Evolutionary conservation across 1,140 invertebrate genomes (phyloP).

Genomic region (Procambarus virginalis): DNA sequence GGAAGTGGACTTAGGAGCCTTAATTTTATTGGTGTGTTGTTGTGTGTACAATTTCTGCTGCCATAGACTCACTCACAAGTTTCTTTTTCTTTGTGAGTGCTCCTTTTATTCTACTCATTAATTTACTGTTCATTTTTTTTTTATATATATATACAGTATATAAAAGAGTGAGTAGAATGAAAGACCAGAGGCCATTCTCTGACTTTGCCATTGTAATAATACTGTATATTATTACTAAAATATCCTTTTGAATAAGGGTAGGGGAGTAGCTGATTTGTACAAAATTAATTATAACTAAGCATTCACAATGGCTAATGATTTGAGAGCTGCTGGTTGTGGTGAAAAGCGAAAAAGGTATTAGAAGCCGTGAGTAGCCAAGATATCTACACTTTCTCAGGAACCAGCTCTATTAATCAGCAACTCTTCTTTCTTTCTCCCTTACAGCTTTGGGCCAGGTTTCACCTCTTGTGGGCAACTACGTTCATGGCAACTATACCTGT

Average conservation of each 20-base stretch:
- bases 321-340: constrained; percentile 60
- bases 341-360: constrained; percentile 2
- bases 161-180: constrained; percentile 34
- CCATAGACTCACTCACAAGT: constrained; percentile 39
- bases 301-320: constrained; percentile 53
- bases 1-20: constrained; percentile 1
- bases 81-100: constrained; percentile 38
- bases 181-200: constrained; percentile 54
- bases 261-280: not conserved
- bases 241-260: not conserved
- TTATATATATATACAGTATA: not conserved
- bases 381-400: constrained; percentile 32
- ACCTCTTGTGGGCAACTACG: constrained; percentile 84
- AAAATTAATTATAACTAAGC: not conserved
- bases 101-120: constrained; percentile 45
- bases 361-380: constrained; percentile 39
- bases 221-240: not conserved
- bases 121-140: not conserved
- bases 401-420: constrained; percentile 67
- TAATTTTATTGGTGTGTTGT: not conserved
- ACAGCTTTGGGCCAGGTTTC: constrained; percentile 89
- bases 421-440: constrained; percentile 78
- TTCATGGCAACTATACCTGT: constrained; percentile 93
- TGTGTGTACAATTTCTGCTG: constrained; percentile 21
- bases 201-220: constrained; percentile 30